Evolutionary conservation across 2,888 invertebrate genomes (phyloP).

Genomic region (Caenorhabditis virilis): DNA sequence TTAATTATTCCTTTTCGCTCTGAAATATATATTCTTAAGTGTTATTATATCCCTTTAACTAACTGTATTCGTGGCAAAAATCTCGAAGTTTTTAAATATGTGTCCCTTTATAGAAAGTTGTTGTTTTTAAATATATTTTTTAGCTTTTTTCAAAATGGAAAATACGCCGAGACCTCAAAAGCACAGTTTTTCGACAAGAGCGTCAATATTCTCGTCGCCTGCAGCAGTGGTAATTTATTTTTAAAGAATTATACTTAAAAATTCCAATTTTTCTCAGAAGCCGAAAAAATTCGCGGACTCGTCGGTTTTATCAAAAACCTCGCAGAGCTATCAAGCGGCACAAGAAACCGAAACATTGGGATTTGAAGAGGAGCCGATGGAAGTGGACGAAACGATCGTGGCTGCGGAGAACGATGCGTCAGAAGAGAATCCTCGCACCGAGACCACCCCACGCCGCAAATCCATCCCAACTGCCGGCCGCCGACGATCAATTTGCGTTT

Average conservation of each 20-base stretch:
- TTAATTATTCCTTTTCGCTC: no score
- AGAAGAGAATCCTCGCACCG: neutral
- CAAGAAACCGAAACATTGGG: no score
- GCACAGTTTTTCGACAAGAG: neutral
- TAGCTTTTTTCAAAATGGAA: no score
- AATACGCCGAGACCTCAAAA: no score
- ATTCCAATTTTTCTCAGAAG: neutral
- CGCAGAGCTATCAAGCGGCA: neutral
- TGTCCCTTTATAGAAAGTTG: no score
- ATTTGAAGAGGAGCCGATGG: constrained; percentile 4
- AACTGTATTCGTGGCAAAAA: no score
- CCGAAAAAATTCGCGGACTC: neutral
- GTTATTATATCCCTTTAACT: no score
- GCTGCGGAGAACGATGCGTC: neutral
- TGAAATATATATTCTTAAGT: no score
- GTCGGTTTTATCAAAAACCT: neutral
- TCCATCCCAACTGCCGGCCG: neutral
- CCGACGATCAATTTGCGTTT: neutral
- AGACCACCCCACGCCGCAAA: neutral
- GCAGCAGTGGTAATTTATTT: neutral
- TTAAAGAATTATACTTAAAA: no score
- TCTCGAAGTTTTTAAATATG: no score
- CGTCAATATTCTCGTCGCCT: neutral
- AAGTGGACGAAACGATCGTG: neutral
- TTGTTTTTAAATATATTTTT: no score